Conservation (phyloP, 2,797 vertebrate species). For the Luscinia luscinia region DNA sequence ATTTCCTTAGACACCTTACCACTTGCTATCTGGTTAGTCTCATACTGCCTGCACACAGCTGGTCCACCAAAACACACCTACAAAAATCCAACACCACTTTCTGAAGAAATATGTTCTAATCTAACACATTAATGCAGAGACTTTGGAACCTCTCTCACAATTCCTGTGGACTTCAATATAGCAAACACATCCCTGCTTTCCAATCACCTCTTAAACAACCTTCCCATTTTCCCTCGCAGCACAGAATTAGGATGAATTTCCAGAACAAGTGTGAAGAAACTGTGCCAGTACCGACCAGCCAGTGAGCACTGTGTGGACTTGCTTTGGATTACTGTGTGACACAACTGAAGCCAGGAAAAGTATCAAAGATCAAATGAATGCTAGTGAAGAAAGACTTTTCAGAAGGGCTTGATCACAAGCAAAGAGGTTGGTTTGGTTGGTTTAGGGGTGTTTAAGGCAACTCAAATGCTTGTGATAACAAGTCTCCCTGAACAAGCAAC, state of each 20-base stretch:
- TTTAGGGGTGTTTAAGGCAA: neutral
- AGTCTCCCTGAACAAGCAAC: neutral
- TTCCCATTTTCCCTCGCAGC: neutral
- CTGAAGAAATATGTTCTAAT: accelerated
- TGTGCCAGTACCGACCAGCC: accelerated
- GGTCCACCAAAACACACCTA: neutral
- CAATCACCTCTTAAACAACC: neutral
- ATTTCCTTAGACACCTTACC: neutral
- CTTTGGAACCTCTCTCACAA: neutral
- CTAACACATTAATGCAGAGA: neutral
- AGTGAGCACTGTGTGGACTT: neutral
- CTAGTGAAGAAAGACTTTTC: neutral
- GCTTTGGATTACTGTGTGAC: neutral
- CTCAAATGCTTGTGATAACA: neutral
- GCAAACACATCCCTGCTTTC: neutral
- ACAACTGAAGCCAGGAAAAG: neutral
- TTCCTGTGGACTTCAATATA: accelerated
- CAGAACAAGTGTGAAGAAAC: neutral
- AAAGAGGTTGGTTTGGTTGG: neutral
- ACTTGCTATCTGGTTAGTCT: neutral
- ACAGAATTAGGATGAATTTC: neutral
- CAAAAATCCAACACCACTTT: neutral
- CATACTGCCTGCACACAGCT: neutral
- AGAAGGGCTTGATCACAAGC: neutral
- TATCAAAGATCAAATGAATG: neutral